Base-by-base conservation (phyloP, 1,140 invertebrate species). In the Portunus trituberculatus region DNA sequence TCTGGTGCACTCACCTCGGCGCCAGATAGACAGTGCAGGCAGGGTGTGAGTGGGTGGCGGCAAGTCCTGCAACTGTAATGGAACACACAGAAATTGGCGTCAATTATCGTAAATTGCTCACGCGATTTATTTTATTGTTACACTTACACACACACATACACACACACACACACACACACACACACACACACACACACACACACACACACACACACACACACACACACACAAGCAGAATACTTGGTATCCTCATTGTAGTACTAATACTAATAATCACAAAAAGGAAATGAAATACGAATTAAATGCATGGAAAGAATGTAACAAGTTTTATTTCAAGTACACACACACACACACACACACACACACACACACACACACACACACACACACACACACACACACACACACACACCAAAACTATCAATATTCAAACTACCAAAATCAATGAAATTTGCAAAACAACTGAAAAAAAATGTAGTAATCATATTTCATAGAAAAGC, bases 121-220 rank as follows among this genome's bases (percentile, higher is more conserved):
- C 67, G 67, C 67, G 67, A 76, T 76, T 76, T n/a, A n/a, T 76
- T 76, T n/a, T n/a, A 76, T 76, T 76, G 67, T 76, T n/a, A n/a
- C 67, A n/a, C 67, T 7, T 20, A 76, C 67, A 76, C 67, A 76
- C 67, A 76, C 6, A n/a, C 67, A 76, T 25, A 76, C 67, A 76
- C 67, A 76, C 25, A 76, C 67, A 76, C 67, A 76, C 6, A 76
- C 67, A 59, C 52, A 59, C 52, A 59, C 52, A 59, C 52, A 59
- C 52, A 59, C 52, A 59, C 52, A 59, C 52, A 59, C 52, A 59
- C 52, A 59, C 52, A 59, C 52, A 59, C 52, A 59, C 52, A 59
- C 52, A 59, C 52, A 59, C 52, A 59, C 52, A 59, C 52, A 59
- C 52, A 59, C 52, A 59, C 52, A 59, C 52, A 59, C 52, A 59